Base-by-base conservation (phyloP, 2,797 vertebrate species). In the Staurois parvus region DNA sequence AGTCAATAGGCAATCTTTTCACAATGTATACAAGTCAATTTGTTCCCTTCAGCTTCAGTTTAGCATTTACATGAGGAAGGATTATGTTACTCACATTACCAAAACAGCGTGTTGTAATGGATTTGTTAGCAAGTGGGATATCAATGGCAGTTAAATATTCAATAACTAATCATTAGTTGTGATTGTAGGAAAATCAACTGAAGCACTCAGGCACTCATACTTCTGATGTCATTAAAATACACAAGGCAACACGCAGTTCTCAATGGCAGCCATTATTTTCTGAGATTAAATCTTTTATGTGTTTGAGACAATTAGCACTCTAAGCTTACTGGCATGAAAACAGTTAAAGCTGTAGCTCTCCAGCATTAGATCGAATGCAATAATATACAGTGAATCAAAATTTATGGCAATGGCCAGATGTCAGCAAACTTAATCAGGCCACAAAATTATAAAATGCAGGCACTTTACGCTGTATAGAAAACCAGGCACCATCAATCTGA, bases 121-220 rank as follows among this genome's bases (percentile, higher is more conserved):
- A 95, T 95, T 94, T 92, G 87, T 92, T 94, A 93, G 84, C 92
- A 91, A 91, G 88, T 93, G 88, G 93, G 88, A 93, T 92, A 90
- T 91, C 90, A 88, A 88, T 89, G 81, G 91, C 88, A 93, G 91
- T 92, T 91, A 93, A 94, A 93, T 94, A 91, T 92, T 94, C 90
- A 92, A 94, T 94, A 94, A 92, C 90, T 93, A 93, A 95, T 96
- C 89, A 90, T 93, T 96, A 94, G 89, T 91, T 91, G 68, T 77
- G 74, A 86, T 86, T 86, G 93, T 91, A 89, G 89, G 72, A 89
- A 93, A 93, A 90, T 84, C 87, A 91, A 90, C 87, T 89, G 85
- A 91, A 88, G 83, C 86, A 90, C 87, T 89, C 85, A 89, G 73
- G 86, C 85, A 67, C 85, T 86, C 88, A 87, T 88, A 88, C 82